A percentile compares a stretch with the other conserved stretches of the same genome.
These are phyloP conservation scores for Caenorhabditis virilis DNA, from an alignment of 2,888 invertebrate genomes.

Conservation along the genomic window DNA sequence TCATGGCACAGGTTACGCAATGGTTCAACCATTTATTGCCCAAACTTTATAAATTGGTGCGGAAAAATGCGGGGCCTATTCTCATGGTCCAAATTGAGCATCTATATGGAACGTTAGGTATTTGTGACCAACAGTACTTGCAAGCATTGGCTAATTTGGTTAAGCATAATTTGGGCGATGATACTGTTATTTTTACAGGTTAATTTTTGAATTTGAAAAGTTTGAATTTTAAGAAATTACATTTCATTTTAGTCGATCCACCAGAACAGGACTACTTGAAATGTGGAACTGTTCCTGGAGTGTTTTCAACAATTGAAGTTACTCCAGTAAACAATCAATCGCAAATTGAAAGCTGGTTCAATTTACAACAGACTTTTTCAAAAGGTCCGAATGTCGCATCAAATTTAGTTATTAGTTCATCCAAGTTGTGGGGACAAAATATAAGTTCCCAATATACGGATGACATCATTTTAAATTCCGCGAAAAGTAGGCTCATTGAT, in stretches of 20 bases:
- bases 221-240: too few species aligned
- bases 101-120: constrained; percentile 74
- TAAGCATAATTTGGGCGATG: constrained; percentile 73
- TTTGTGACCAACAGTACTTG: constrained; percentile 78
- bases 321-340: constrained; percentile 7
- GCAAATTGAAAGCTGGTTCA: constrained; percentile 13
- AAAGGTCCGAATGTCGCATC: constrained; percentile 27
- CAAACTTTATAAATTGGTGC: constrained; percentile 66
- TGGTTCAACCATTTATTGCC: constrained; percentile 32
- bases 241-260: constrained; percentile 15
- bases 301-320: constrained; percentile 20
- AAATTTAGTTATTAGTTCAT: constrained; percentile 19
- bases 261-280: constrained; percentile 14
- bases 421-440: constrained; percentile 23
- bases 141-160: constrained; percentile 77
- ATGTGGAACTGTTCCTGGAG: constrained; percentile 12
- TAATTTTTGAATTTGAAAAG: too few species aligned
- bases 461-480: constrained; percentile 14
- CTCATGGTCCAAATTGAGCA: constrained; percentile 74
- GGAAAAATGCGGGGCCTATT: constrained; percentile 71
- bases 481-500: constrained; percentile 8
- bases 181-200: constrained; percentile 78
- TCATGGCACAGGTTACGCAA: constrained; percentile 18
- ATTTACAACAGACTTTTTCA: constrained; percentile 19
- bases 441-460: constrained; percentile 6